Evolutionary conservation across 1,140 invertebrate genomes (phyloP), one percentile per base, ranked within the genome.

Genomic region (Habropoda laboriosa): DNA sequence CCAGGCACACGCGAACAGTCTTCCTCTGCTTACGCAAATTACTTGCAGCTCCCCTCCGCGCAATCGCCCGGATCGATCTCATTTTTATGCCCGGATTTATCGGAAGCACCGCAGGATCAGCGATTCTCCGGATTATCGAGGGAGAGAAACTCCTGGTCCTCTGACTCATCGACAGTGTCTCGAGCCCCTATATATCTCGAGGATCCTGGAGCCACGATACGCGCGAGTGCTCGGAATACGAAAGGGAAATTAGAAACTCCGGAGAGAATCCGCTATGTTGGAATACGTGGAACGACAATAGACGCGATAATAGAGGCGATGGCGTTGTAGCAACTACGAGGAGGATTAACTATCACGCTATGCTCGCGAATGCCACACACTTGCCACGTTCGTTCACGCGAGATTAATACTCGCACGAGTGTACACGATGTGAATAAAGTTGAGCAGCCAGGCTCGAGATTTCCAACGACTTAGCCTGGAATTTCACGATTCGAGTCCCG

Each of bases 31-130:
- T 51, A 51, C 35, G 61, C 49, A 3, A 21, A 45, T 66, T 6
- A 55, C 27, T 24, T 38, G 6, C 4, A 7, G 40, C 57, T 24
- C 51, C 30, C 27, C 8, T 58, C n/a, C 4, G 35, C 63, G 40
- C 18, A 67, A 76, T 76, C 63, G 12, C 2, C 18, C 10, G 24
- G 21, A 45, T 55, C 63, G 18, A 68, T 73, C 47, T 55, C 35
- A 79, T 58, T 83, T 74, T 84, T 64, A 64, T 64, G 57, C n/a
- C 13, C n/a, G 53, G 51, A 61, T 60, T 71, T 78, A 73, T 68
- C 63, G 49, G 55, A 18, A 13, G 2, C 45, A 47, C 13, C n/a
- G 51, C 35, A 3, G 32, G 30, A 55, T 45, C 40, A 67, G 35
- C 68, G 30, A 53, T 81, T 70, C 40, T 16, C 0, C 1, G 70